Evolutionary conservation across 2,797 vertebrate genomes (phyloP), one percentile per base, ranked within the genome.

Genomic region (Fundulus diaphanus): DNA sequence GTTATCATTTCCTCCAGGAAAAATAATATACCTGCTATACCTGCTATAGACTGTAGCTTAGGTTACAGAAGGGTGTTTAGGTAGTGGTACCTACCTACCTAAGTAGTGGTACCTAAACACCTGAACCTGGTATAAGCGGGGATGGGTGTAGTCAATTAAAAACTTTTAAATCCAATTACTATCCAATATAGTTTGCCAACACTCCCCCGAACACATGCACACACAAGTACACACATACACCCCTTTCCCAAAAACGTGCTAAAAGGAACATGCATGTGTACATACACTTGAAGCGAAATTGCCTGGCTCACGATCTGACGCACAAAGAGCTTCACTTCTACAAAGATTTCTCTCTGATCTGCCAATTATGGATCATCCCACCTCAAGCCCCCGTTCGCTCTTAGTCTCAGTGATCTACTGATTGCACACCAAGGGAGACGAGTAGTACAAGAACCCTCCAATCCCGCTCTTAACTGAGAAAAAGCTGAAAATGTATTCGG

Each of bases 311-410:
- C 84, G 81, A 85, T 82, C 85, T 78, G 84, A 86, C 82, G 80
- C 77, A 83, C 77, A 91, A 92, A 90, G 83, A 88, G 79, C 81
- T 71, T 78, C 72, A 89, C 88, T 91, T 92, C 85, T 80, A 89
- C 82, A 89, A 92, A 92, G 83, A 92, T 91, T 82, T 87, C 82
- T 89, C 84, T 94, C 88, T 92, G 87, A 93, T 92, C 90, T 90
- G 79, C 89, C 90, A 92, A 92, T 93, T 93, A 93, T 78, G 80
- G 85, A 91, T 90, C 83, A 82, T 77, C 82, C 85, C 85, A 83
- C 80, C 87, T 87, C 86, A 83, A 72, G 31, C 83, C 80, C 56
- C 72, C 77, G 65, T 86, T 77, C 78, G 82, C 85, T 81, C 69
- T 79, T 71, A 12, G 78, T 92, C 83, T 89, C 82, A 74, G 90